phyloP scores from a whole-genome alignment of 2,888 invertebrate genomes.

The Pyrochroa serraticornis region DNA sequence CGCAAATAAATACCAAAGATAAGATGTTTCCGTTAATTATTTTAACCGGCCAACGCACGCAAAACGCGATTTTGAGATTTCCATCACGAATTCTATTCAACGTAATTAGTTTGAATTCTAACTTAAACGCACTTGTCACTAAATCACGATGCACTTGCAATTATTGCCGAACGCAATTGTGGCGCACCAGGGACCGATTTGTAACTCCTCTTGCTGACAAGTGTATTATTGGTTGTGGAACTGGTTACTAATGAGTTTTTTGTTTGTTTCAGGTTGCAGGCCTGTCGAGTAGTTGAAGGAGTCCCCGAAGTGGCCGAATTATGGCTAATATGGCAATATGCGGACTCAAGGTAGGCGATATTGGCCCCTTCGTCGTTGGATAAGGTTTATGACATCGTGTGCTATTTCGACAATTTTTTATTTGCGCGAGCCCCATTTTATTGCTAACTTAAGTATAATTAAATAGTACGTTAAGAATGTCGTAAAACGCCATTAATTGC shows the following conservation, averaged over 20 bases:
- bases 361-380: no score
- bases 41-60: slow-evolving; percentile 21
- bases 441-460: no score
- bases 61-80: slow-evolving; percentile 24
- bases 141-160: slow-evolving; percentile 25
- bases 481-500: no score
- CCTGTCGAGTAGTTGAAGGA: slow-evolving; percentile 14
- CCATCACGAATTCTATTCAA: slow-evolving; percentile 21
- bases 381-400: no score
- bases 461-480: no score
- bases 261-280: slow-evolving; percentile 29
- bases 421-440: no score
- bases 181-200: slow-evolving; percentile 19
- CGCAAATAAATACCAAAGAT: slow-evolving; percentile 7
- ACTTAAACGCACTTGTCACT: slow-evolving; percentile 1
- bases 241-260: neutral
- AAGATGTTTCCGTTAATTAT: slow-evolving; percentile 18
- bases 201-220: slow-evolving; percentile 23
- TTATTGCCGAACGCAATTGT: slow-evolving; percentile 37
- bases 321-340: slow-evolving; percentile 32
- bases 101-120: slow-evolving; percentile 9
- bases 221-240: neutral
- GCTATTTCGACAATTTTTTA: no score
- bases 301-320: slow-evolving; percentile 16
- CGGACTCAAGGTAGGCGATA: slow-evolving; percentile 34